Evolutionary conservation across 1,140 invertebrate genomes (phyloP), one percentile per base, ranked within the genome.

Genomic region (Monochamus saltuarius): DNA sequence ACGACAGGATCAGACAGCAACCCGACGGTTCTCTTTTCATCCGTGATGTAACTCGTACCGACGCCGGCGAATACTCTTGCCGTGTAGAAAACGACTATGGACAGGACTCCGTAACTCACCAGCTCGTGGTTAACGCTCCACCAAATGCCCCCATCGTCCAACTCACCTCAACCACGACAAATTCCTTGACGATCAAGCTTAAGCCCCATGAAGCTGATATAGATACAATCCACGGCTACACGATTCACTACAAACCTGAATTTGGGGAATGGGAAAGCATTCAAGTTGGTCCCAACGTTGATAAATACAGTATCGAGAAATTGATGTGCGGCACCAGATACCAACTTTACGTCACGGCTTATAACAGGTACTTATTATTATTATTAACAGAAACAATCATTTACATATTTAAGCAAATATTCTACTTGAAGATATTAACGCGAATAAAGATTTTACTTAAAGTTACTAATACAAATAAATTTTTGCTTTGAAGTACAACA

Each of bases 81-180:
- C 88, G 89, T 64, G 95, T 95, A 4, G 91, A 93, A 74, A 98
- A 97, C 78, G 87, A 90, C 10, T 95, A 93, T 76, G 94, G 94
- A 36, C 89, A 91, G 65, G 94, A 95, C 70, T 91, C 88, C 16
- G 92, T 95, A 39, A 95, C 92, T 4, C 94, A 97, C 74, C 87
- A 89, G 46, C 80, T 98, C 19, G 85, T 93, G 61, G 92, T 97
- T 6, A 75, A 75, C 50, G 69, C 75, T 8, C 75, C 75, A 11
- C 75, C 75, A 17, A 67, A 73, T 56, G 64, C 75, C 6, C 75
- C 75, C 1, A 10, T 56, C 8, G 53, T 56, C 2, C 81, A 85
- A 9, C 75, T 89, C 8, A 84, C 85, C 9, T 88, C 90, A 35
- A 92, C 91, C 0, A 94, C 91, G 6, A 94, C 91, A 0, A 92